Evolutionary conservation across 35 echinoderm and acorn worm genomes (phyloP), one percentile per base, ranked within the genome.

Genomic region (Lytechinus variegatus): DNA sequence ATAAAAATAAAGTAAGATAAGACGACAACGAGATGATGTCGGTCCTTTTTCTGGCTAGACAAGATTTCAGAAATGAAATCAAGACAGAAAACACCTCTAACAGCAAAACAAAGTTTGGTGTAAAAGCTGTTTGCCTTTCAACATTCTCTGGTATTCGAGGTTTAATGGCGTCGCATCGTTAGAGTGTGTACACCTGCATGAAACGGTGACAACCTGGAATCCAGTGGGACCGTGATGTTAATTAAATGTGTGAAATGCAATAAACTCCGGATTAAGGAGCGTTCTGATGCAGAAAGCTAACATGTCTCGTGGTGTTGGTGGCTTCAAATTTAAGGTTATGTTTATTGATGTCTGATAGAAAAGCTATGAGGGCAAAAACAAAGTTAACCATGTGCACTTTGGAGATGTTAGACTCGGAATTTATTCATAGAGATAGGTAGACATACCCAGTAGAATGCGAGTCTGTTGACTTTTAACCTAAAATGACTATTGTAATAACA

Each of bases 241-340:
- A 79, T 79, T 79, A 79, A 79, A 79, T 79, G 66, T 79, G 66
- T 79, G 66, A 79, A 79, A 79, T 79, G 66, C 66, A 79, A 79
- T 79, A 79, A 79, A 79, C 66, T 79, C 12, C 66, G 66, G 66
- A 79, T 79, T 79, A 79, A 79, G 66, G 24, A 79, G 66, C 66
- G 66, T 79, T 79, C 6, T 79, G 66, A 79, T 79, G 66, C 66
- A 79, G 66, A 79, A 79, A 79, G 66, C 66, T 79, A 79, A 79
- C 66, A 79, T 79, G 66, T 79, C 66, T 79, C 66, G 56, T 79
- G 14, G 33, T 56, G n/a, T 79, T 16, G 66, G n/a, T 79, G 66
- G n/a, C 66, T 24, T 79, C 19, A 79, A 79, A 79, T 24, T 14
- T 5, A 3, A 79, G 66, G 66, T 79, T 24, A 79, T 44, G 33